phyloP scores from a whole-genome alignment of 2,113 vertebrate genomes.

The Brachirus orientalis region DNA sequence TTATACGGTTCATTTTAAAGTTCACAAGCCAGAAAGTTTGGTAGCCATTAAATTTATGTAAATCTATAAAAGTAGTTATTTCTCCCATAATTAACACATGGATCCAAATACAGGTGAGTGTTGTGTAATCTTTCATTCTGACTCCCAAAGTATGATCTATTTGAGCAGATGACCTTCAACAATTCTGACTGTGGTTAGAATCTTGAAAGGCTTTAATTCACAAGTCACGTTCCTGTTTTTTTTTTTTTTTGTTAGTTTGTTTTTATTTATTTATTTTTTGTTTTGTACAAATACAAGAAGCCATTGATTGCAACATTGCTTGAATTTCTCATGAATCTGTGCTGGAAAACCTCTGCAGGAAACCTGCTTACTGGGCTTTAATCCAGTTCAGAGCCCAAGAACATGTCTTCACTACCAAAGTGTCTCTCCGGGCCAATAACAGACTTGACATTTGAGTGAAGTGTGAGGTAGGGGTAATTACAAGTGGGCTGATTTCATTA shows the following conservation, averaged over 20 bases:
- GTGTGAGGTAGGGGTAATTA: neutral
- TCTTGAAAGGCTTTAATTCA: neutral
- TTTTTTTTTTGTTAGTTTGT: neutral
- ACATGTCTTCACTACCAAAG: neutral
- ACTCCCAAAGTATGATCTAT: neutral
- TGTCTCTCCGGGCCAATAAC: neutral
- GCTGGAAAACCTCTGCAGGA: neutral
- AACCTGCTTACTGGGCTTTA: neutral
- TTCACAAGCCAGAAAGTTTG: too few species aligned
- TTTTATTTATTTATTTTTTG: neutral
- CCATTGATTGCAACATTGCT: neutral
- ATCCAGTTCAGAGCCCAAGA: neutral
- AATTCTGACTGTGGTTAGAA: neutral
- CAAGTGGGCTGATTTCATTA: neutral
- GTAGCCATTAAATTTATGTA: too few species aligned
- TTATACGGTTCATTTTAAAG: too few species aligned
- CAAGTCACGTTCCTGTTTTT: neutral
- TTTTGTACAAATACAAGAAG: neutral
- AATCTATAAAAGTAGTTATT: too few species aligned
- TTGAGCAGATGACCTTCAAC: neutral
- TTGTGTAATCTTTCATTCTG: too few species aligned
- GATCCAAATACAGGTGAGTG: too few species aligned
- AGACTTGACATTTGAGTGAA: neutral
- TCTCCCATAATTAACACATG: too few species aligned
- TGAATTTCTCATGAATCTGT: neutral